Conservation (phyloP, 23 tunicate species). For the Trididemnum clinides region DNA sequence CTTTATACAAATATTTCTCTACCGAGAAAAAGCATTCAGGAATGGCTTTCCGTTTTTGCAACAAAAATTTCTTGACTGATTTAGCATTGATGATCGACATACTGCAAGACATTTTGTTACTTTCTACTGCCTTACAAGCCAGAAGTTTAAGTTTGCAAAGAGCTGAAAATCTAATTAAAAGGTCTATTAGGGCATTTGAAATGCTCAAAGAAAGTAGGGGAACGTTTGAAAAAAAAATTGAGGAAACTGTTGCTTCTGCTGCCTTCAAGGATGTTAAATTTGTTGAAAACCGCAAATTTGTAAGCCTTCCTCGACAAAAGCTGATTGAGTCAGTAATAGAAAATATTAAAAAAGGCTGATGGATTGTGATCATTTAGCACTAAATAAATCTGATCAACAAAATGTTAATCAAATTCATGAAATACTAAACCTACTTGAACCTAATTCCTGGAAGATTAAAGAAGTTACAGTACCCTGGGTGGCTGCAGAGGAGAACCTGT, state of each 20-base stretch:
- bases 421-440: slow-evolving; percentile 12
- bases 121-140: slow-evolving; percentile 46
- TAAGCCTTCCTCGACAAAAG: slow-evolving; percentile 34
- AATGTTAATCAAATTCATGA: not conserved
- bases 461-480: slow-evolving; percentile 1
- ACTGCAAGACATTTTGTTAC: slow-evolving; percentile 40
- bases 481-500: slow-evolving; percentile 18
- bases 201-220: slow-evolving; percentile 15
- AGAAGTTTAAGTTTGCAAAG: slow-evolving; percentile 5
- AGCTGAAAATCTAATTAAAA: slow-evolving; percentile 4
- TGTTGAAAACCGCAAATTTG: slow-evolving; percentile 8
- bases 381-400: not conserved
- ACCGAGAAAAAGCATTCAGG: slow-evolving; percentile 28
- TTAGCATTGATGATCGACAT: slow-evolving; percentile 45
- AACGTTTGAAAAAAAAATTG: slow-evolving; percentile 1
- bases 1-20: slow-evolving; percentile 49
- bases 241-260: not conserved
- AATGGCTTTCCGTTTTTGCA: slow-evolving; percentile 41
- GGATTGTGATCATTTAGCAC: slow-evolving; percentile 8
- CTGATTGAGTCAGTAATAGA: slow-evolving; percentile 26
- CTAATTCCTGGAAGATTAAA: slow-evolving; percentile 5
- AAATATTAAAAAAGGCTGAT: slow-evolving; percentile 15
- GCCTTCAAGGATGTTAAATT: slow-evolving; percentile 1
- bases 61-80: slow-evolving; percentile 46
- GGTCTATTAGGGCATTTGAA: slow-evolving; percentile 12